Percentiles rank a stretch among this genome's conserved stretches.
Conservation (phyloP, 2,113 vertebrate species). For the Aleadryas rufinucha region DNA sequence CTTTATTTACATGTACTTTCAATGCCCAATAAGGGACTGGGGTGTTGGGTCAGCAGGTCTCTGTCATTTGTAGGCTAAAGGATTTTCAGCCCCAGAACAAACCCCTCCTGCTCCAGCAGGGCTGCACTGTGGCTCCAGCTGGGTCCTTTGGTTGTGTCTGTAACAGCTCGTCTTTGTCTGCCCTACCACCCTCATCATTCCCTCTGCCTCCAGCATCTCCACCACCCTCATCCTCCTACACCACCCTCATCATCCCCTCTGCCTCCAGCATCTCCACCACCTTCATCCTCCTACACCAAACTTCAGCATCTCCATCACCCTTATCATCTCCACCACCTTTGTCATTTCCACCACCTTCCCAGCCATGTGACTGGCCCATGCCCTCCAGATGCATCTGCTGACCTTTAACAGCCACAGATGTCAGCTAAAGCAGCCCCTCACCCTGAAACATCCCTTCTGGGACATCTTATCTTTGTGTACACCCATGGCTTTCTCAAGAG, state of each 20-base stretch:
- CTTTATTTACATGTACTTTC: fast-evolving
- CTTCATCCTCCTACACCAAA: too few relatives aligned
- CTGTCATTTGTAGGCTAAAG: not conserved
- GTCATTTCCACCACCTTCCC: not conserved
- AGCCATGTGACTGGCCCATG: fast-evolving
- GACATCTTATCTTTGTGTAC: not conserved
- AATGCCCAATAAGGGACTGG: fast-evolving
- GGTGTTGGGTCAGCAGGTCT: not conserved
- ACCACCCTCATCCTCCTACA: too few relatives aligned
- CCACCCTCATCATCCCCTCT: not conserved
- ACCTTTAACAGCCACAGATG: fast-evolving
- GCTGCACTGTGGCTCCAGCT: fast-evolving
- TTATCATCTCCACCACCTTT: not conserved
- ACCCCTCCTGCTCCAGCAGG: not conserved
- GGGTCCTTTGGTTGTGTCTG: fast-evolving
- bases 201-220: not conserved
- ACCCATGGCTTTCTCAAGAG: not conserved
- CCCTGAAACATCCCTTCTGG: not conserved
- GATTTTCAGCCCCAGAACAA: not conserved
- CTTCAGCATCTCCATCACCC: not conserved
- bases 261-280: not conserved
- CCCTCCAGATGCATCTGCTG: not conserved
- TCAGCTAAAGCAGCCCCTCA: not conserved
- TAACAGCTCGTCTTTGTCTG: fast-evolving
- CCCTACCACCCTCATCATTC: not conserved